Conservation (phyloP, 2,797 vertebrate species). For the Acipenser transmontanus region DNA sequence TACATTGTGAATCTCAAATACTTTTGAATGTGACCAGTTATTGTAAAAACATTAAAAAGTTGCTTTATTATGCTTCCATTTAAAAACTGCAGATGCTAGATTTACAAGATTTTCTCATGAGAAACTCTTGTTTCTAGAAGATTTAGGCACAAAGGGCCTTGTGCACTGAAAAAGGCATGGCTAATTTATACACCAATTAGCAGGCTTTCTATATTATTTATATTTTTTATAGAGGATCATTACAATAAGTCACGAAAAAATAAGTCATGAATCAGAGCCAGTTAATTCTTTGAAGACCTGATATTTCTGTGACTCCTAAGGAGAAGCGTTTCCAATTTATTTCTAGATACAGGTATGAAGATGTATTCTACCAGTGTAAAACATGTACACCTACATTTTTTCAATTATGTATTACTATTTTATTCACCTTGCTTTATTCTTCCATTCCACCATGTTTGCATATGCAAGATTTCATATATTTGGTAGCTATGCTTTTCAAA, state of each 20-base stretch:
- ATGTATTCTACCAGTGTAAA: too few relatives aligned
- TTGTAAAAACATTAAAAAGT: too few relatives aligned
- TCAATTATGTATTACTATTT: too few relatives aligned
- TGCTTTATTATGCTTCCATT: too few relatives aligned
- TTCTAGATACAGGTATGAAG: too few relatives aligned
- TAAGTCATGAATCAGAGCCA: slow-evolving; percentile 60
- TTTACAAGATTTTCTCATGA: too few relatives aligned
- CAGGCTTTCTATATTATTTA: slow-evolving; percentile 51
- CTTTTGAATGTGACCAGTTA: too few relatives aligned
- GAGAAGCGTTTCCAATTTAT: too few relatives aligned
- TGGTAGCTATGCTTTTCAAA: slow-evolving; percentile 54
- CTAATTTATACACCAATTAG: slow-evolving; percentile 76
- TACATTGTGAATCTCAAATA: too few relatives aligned
- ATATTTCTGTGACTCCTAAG: slow-evolving; percentile 30
- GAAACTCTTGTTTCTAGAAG: not conserved
- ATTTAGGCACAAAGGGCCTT: slow-evolving; percentile 38
- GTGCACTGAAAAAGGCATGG: slow-evolving; percentile 45
- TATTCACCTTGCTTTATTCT: not conserved
- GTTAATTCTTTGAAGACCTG: slow-evolving; percentile 58
- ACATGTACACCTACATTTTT: too few relatives aligned
- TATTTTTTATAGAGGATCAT: slow-evolving; percentile 47
- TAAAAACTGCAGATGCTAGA: too few relatives aligned
- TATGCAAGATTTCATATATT: slow-evolving; percentile 58
- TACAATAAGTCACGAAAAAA: slow-evolving; percentile 69
- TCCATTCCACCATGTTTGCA: slow-evolving; percentile 42